Evolutionary conservation across 2,888 invertebrate species (phyloP), one percentile per base, ranked within the genome.

Genomic region (Zele albiditarsus): DNA sequence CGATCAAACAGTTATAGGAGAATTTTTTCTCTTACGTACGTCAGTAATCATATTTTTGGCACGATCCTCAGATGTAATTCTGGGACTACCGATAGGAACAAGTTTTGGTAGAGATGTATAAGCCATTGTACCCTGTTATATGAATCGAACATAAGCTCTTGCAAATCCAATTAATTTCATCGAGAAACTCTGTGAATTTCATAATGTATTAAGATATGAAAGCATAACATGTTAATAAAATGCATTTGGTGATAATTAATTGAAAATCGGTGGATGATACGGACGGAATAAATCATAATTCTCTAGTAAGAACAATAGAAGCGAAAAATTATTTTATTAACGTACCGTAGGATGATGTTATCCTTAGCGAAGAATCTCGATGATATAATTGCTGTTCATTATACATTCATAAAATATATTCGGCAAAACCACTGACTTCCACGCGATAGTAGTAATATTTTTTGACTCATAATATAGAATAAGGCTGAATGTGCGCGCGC

Each of bases 41-140:
- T 85, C 82, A 16, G 81, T 77, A 14, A 85, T 75, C 16, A 81
- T 76, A 4, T 77, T 74, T 25, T 80, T 79, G 25, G 80, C 58
- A 42, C 78, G 57, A 65, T 80, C 75, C 3, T 79, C 80, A 12
- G 82, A 74, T 27, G 71, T 78, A 65, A 84, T 80, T 67, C 75
- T 80, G 1, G 81, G 73, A 49, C 76, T 69, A 49, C 79, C 78
- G 66, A 79, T 71, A 27, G 84, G 76, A 42, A 81, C 73, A 33
- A 81, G 70, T 70, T 82, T 81, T 25, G 80, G 78, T 27, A 80
- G 57, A 16, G 79, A 73, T 27, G 81, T 78, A 71, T 79, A 73
- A 69, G 82, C 80, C 81, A 82, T 82, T 63, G 38, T 38, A 53
- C 76, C 53, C n/a, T 23, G 20, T 78, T 81, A 73, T 63, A 20